A percentile compares a stretch with the other conserved stretches of the same genome.
Evolutionary conservation across 1,140 invertebrate species (phyloP).

Genomic region (Drosophila seguyi): DNA sequence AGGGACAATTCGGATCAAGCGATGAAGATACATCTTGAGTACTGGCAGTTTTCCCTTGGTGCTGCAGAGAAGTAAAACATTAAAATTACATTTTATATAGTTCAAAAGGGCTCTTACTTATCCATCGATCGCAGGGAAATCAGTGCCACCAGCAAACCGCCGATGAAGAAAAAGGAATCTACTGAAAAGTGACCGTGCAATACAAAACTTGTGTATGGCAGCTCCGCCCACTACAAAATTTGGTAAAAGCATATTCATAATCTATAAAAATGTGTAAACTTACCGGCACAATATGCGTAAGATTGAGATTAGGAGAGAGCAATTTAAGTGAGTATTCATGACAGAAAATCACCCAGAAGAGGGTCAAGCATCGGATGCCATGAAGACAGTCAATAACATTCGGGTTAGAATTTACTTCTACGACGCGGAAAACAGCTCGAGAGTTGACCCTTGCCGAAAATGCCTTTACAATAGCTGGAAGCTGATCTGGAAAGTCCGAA

Average conservation of each 20-base stretch:
- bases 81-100: no score
- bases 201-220: no score
- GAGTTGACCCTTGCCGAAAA: conserved; percentile 54
- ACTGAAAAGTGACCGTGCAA: conserved; percentile 74
- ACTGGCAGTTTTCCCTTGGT: conserved; percentile 15
- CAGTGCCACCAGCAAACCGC: conserved; percentile 87
- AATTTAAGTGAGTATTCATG: no score
- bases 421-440: conserved; percentile 29
- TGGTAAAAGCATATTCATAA: no score
- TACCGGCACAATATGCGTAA: no score
- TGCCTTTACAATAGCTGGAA: conserved; percentile 25
- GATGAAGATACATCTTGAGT: conserved; percentile 3
- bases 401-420: conserved; percentile 26
- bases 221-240: no score
- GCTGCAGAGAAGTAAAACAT: conserved; percentile 12
- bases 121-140: no score
- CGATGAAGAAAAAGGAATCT: conserved; percentile 89
- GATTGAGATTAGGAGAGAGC: no score
- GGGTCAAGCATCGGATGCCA: conserved; percentile 86
- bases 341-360: no score
- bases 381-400: conserved; percentile 85
- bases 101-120: no score
- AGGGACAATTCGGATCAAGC: background rate
- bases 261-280: no score
- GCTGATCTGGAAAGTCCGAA: conserved; percentile 13